Evolutionary conservation across 2,113 vertebrate species (phyloP).

Genomic region (Microtus pennsylvanicus): DNA sequence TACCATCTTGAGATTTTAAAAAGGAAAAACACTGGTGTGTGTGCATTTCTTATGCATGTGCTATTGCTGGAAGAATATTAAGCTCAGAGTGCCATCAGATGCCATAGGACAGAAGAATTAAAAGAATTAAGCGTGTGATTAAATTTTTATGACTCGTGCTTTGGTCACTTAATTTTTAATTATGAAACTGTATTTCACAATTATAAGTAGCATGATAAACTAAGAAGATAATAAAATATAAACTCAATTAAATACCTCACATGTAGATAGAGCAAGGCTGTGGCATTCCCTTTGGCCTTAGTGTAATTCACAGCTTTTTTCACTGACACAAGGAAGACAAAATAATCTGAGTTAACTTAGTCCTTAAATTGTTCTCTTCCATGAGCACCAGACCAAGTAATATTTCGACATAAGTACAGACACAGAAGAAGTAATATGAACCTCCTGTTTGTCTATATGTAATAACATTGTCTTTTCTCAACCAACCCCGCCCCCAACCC

Average conservation of each 20-base stretch:
- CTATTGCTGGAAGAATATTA: neutral
- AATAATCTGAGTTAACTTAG: neutral
- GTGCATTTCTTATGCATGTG: neutral
- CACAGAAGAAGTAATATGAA: neutral
- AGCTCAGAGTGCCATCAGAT: neutral
- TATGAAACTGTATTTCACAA: neutral
- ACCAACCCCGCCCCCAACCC: too few relatives aligned
- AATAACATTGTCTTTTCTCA: neutral
- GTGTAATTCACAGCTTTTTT: neutral
- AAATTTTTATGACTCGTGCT: neutral
- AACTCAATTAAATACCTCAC: neutral
- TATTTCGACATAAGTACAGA: neutral
- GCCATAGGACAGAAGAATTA: neutral
- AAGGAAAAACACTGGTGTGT: neutral
- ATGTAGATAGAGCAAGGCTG: neutral
- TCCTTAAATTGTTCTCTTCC: conserved; percentile 15
- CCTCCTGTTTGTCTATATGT: neutral
- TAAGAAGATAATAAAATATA: conserved; percentile 13
- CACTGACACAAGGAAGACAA: conserved; percentile 11
- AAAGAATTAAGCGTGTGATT: neutral
- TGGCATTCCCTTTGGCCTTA: neutral
- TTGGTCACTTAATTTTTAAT: conserved; percentile 29
- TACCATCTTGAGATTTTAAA: neutral
- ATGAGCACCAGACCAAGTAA: neutral
- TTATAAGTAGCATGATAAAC: neutral